Evolutionary conservation across 2,888 invertebrate genomes (phyloP).

Genomic region (Drosophila histrio): DNA sequence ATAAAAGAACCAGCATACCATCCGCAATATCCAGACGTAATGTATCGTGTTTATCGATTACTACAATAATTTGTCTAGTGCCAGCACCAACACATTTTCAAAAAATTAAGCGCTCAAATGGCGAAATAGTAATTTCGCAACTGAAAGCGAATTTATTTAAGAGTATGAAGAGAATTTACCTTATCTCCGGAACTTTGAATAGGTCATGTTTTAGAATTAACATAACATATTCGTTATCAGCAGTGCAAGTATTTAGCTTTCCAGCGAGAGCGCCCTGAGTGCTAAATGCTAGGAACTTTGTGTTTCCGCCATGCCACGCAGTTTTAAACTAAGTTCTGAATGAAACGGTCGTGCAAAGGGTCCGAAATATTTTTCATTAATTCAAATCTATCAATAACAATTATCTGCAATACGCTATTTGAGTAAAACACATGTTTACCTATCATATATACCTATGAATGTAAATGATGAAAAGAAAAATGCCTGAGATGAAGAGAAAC

Average conservation of each 20-base stretch:
- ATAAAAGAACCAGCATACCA: too few species aligned
- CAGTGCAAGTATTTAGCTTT: constrained; percentile 7
- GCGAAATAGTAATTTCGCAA: not conserved
- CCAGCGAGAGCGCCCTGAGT: constrained; percentile 10
- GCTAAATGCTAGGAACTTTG: constrained; percentile 17
- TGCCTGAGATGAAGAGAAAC: constrained; percentile 38
- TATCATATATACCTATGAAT: constrained; percentile 8
- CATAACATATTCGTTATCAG: constrained; percentile 41
- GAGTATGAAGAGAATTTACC: not conserved
- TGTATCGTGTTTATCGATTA: constrained; percentile 9
- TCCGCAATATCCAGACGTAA: not conserved
- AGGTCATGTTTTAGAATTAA: constrained; percentile 53
- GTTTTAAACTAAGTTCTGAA: constrained; percentile 51
- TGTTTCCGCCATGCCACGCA: constrained; percentile 31
- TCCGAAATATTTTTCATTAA: constrained; percentile 24
- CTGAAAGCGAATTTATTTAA: constrained; percentile 2
- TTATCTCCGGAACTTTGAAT: constrained; percentile 31
- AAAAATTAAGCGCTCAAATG: not conserved
- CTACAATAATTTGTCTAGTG: not conserved
- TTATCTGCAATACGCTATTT: constrained; percentile 3
- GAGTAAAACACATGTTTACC: constrained; percentile 12
- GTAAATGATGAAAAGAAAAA: constrained; percentile 28
- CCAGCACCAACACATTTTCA: not conserved
- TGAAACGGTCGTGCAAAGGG: constrained; percentile 34
- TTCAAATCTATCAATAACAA: constrained; percentile 47